Evolutionary conservation across 2,113 vertebrate genomes (phyloP).

Genomic region (Ictalurus punctatus): DNA sequence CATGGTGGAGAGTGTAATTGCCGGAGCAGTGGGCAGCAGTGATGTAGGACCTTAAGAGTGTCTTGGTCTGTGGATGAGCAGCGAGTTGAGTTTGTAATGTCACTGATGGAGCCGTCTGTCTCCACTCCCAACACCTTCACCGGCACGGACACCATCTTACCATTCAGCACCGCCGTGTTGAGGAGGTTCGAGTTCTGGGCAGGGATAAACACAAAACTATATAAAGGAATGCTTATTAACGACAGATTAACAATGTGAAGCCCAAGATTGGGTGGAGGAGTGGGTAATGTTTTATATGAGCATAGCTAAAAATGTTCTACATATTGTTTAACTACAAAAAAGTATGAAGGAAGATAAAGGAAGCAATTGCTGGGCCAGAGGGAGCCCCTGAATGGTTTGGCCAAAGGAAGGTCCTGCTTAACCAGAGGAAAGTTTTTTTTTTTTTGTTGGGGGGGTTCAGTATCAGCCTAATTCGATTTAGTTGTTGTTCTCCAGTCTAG

Average conservation of each 20-base stretch:
- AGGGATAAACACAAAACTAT: background rate
- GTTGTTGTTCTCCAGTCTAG: background rate
- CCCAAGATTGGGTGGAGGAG: background rate
- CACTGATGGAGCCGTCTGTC: constrained; percentile 76
- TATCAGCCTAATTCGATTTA: background rate
- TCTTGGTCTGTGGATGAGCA: constrained; percentile 83
- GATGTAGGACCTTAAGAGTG: constrained; percentile 78
- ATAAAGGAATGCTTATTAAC: background rate
- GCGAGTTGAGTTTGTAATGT: constrained; percentile 84
- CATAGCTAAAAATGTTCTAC: background rate
- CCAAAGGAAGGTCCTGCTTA: background rate
- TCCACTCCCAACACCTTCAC: constrained; percentile 85
- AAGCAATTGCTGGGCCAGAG: background rate
- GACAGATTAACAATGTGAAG: background rate
- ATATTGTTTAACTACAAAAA: background rate
- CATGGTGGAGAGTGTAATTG: constrained; percentile 32
- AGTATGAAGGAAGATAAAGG: background rate
- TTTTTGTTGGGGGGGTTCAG: background rate
- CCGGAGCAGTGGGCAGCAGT: constrained; percentile 11
- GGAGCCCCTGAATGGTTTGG: no score
- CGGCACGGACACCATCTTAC: constrained; percentile 80
- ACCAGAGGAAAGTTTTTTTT: background rate
- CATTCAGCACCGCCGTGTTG: constrained; percentile 89
- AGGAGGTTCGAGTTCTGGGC: constrained; percentile 83
- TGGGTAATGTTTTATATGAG: background rate